Evolutionary conservation across 2,797 vertebrate species (phyloP).

Genomic region (Hemibagrus guttatus): DNA sequence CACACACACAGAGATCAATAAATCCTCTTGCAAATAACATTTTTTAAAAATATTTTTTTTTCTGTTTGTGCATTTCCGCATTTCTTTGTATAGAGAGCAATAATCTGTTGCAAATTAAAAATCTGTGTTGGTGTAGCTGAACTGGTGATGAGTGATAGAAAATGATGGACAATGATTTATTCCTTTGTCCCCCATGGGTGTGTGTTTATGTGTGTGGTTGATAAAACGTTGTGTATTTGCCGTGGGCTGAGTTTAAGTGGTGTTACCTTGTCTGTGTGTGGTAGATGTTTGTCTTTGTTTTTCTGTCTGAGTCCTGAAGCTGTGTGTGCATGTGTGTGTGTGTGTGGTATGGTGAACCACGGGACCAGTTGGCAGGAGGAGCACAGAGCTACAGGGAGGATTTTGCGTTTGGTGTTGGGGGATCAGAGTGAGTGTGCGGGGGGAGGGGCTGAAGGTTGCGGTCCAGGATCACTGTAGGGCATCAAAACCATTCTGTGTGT

Average conservation of each 20-base stretch:
- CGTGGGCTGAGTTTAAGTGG: slow-evolving; percentile 36
- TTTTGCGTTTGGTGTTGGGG: slow-evolving; percentile 17
- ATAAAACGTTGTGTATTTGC: slow-evolving; percentile 26
- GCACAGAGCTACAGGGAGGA: slow-evolving; percentile 61
- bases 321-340: slow-evolving; percentile 32
- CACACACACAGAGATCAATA: slow-evolving; percentile 1
- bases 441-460: slow-evolving; percentile 29
- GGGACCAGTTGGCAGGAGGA: slow-evolving; percentile 44
- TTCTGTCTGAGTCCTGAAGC: slow-evolving; percentile 41
- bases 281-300: slow-evolving; percentile 37
- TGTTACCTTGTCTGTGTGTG: slow-evolving; percentile 29
- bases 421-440: slow-evolving; percentile 49
- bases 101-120: background rate
- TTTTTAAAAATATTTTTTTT: background rate
- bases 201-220: slow-evolving; percentile 21
- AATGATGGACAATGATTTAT: slow-evolving; percentile 28
- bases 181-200: slow-evolving; percentile 12
- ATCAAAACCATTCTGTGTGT: slow-evolving; percentile 26
- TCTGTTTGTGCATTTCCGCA: background rate
- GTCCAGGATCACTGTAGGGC: slow-evolving; percentile 33
- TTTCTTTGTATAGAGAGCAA: background rate
- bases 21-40: background rate
- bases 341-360: slow-evolving; percentile 46
- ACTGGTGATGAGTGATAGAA: slow-evolving; percentile 8
- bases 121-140: background rate